These are phyloP conservation scores for Heliothis subflexa DNA, from an alignment of 1,140 invertebrate genomes.

Conservation along the genomic window DNA sequence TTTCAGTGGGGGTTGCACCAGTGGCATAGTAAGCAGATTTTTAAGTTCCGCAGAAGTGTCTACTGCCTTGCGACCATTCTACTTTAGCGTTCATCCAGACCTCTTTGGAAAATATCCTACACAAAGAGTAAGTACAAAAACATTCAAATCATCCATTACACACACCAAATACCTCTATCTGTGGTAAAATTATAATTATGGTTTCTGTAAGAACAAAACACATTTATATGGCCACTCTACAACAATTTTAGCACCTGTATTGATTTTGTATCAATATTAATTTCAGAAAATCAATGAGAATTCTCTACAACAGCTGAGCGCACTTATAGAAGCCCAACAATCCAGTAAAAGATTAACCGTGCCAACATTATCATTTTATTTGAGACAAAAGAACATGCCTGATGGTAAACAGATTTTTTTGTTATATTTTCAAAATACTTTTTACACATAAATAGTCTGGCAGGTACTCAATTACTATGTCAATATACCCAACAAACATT, in stretches of 20 bases:
- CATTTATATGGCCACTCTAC: not conserved
- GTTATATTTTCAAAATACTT: not conserved
- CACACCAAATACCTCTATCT: not conserved
- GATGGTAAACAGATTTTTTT: conserved; percentile 78
- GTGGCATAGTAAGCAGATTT: conserved; percentile 68
- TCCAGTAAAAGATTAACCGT: conserved; percentile 87
- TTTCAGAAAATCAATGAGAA: conserved; percentile 95
- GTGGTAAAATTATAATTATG: not conserved
- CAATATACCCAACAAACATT: not conserved
- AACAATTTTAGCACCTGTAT: not conserved
- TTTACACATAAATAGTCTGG: too few species aligned
- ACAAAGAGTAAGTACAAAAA: conserved; percentile 89
- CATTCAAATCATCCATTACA: not conserved
- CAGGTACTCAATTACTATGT: not conserved
- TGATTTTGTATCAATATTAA: not conserved
- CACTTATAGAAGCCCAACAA: conserved; percentile 92
- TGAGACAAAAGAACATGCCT: conserved; percentile 88
- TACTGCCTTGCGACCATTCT: conserved; percentile 96
- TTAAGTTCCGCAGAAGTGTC: conserved; percentile 91
- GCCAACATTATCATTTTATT: conserved; percentile 91
- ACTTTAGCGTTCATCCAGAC: conserved; percentile 98
- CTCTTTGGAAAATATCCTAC: conserved; percentile 96
- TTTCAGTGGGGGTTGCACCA: conserved; percentile 64
- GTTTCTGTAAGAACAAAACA: not conserved
- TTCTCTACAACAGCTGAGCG: conserved; percentile 95